Base-by-base conservation (phyloP, 2,113 vertebrate species). In the Pionites leucogaster region DNA sequence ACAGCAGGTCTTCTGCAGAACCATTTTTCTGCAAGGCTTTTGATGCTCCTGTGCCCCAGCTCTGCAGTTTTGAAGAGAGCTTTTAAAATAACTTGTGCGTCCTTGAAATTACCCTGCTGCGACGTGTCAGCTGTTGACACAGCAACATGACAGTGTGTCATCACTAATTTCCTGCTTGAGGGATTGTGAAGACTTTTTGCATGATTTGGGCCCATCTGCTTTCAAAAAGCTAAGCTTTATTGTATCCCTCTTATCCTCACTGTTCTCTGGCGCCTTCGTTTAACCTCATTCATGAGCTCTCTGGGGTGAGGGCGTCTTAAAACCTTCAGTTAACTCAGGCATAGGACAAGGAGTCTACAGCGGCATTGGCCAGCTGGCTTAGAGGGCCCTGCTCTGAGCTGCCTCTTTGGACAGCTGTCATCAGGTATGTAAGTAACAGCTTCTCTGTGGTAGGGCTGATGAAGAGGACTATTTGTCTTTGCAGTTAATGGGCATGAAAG, bases 111-210 rank as follows among this genome's bases (percentile, higher is more conserved):
- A 39, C 24, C 81, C 94, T 82, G 89, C 83, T 96, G 91, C 0
- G 22, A 68, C 64, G 35, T 84, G 65, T 96, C 91, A 86, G 83
- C 81, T 95, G 95, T 95, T 95, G 95, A 97, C 94, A 95, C 86
- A 84, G 91, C 77, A 87, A 79, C 91, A 91, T 93, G 94, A 86
- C 78, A 70, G 29, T 50, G 25, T 96, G 93, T 96, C 89, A 95
- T 95, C 86, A 60, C 89, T 91, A 86, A 75, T 79, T 91, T 95
- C 91, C 86, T 79, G 77, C 95, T 78, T 82, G 83, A 88, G 60
- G 86, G 77, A 91, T 92, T 6, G 4, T 92, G 68, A 95, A 93
- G 52, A 29, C 55, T 88, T 94, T 74, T 78, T 92, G 50, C 64
- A n/a, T 81, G 47, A 52, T 68, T 91, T 77, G 10, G 42, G 49